A percentile compares a stretch with the other conserved stretches of the same genome.
phyloP scores from a whole-genome alignment of 2,113 vertebrate genomes.

The Pogona vitticeps region DNA sequence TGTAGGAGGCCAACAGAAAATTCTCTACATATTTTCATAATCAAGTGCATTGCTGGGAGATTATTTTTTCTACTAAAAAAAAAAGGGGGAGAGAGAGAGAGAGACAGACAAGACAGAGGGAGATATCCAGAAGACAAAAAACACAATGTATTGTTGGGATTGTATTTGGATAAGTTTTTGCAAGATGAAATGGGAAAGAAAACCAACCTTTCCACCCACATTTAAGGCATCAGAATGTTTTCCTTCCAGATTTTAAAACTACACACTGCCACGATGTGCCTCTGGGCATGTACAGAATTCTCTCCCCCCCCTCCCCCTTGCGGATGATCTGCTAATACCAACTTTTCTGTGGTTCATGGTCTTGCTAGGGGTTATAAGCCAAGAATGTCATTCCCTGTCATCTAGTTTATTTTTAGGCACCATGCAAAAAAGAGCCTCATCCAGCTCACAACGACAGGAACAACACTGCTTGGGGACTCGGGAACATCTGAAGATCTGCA shows the following conservation, averaged over 20 bases:
- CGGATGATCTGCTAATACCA: neutral
- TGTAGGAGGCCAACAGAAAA: slow-evolving; percentile 70
- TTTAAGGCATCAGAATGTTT: neutral
- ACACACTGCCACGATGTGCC: neutral
- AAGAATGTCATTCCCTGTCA: too few relatives aligned
- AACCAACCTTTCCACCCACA: neutral
- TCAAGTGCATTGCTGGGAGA: slow-evolving; percentile 57
- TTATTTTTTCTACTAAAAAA: slow-evolving; percentile 17
- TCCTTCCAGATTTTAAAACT: neutral
- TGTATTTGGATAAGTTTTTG: too few relatives aligned
- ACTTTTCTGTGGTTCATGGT: too few relatives aligned
- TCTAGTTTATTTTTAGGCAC: too few relatives aligned
- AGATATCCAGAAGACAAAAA: neutral
- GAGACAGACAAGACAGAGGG: slow-evolving; percentile 14
- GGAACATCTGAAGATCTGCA: too few relatives aligned
- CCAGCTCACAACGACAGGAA: too few relatives aligned
- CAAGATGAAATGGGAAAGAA: neutral
- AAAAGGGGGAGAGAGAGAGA: neutral
- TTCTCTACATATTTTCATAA: slow-evolving; percentile 71
- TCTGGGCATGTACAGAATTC: neutral
- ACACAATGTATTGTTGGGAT: neutral
- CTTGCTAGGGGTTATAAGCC: too few relatives aligned
- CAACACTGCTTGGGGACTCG: too few relatives aligned
- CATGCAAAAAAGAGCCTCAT: too few relatives aligned
- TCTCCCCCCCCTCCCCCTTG: too few relatives aligned